Base-by-base conservation (phyloP, 2,113 vertebrate species). In the Nibea albiflora region DNA sequence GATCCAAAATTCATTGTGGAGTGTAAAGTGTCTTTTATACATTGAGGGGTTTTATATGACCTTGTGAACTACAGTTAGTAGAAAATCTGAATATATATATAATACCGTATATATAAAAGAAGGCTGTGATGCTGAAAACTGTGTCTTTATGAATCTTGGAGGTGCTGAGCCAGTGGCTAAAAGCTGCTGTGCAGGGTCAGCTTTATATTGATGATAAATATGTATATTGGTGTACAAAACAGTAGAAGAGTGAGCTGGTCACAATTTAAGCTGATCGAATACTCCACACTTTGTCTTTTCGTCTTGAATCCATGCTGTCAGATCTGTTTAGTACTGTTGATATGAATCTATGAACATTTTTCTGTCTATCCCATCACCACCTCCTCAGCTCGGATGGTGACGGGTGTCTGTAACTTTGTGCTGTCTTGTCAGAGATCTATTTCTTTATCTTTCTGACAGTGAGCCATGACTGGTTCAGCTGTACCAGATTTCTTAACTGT, bases 401-500 rank as follows among this genome's bases (percentile, higher is more conserved):
- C 80, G 83, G 76, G 52, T 65, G 47, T 81, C 56, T 31, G 28
- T 62, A 46, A 68, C 57, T 73, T n/a, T 46, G 20, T 14, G 11
- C 69, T 78, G 24, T 2, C 24, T 46, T 31, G n/a, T 74, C 68
- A 49, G 64, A 77, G 65, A 49, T 24, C 12, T 61, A 24, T 20
- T 24, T 53, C 47, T 60, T 61, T 4, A 31, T 61, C 58, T 73
- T 10, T 24, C 76, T 69, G 80, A 78, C 70, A 60, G 24, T 4
- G 28, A 57, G 58, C 22, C 56, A 54, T 61, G 71, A 74, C 47
- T 35, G 26, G 11, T 74, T 71, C 46, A 49, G 47, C 60, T 76
- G 60, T 56, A 2, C 16, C 35, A 12, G 53, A 15, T 19, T 42
- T 49, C 39, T n/a, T n/a, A 20, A 26, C 60, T 14, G 42, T 10